Conservation (phyloP, 2,888 invertebrate species). For the Drosophila rubida region DNA sequence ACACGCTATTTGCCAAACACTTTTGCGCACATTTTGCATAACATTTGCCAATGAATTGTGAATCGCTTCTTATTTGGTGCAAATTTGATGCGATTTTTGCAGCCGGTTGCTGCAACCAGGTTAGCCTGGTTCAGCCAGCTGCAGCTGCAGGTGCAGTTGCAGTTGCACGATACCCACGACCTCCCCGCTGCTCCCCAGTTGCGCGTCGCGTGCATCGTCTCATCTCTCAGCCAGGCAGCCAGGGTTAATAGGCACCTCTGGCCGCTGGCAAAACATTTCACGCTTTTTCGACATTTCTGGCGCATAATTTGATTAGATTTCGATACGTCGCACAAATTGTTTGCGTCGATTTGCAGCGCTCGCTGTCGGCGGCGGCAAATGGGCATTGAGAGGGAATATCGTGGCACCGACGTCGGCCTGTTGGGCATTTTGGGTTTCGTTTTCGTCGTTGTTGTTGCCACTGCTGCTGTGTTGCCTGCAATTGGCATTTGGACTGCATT, state of each 20-base stretch:
- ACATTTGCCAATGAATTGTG: constrained; percentile 72
- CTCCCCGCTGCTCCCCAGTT: too few relatives aligned
- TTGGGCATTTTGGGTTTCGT: constrained; percentile 1
- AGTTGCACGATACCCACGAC: background rate
- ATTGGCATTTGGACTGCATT: constrained; percentile 40
- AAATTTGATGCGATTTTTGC: constrained; percentile 69
- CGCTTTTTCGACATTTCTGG: constrained; percentile 76
- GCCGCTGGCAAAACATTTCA: constrained; percentile 69
- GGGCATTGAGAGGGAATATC: constrained; percentile 1
- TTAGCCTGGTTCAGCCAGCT: background rate
- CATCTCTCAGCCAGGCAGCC: constrained; percentile 15
- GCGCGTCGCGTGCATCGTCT: background rate
- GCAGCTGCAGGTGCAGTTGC: background rate
- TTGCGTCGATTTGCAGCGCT: constrained; percentile 52
- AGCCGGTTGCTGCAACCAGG: constrained; percentile 18
- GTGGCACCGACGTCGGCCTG: constrained; percentile 7
- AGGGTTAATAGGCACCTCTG: constrained; percentile 57
- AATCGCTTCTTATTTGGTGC: constrained; percentile 69
- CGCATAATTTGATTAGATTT: constrained; percentile 79
- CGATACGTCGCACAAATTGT: constrained; percentile 70
- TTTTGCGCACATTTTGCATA: constrained; percentile 76
- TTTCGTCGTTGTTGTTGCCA: too few relatives aligned
- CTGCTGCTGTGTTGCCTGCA: constrained; percentile 18
- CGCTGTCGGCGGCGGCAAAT: constrained; percentile 1
- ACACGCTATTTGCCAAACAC: constrained; percentile 71